Conservation (phyloP, 2,888 invertebrate species). For the Morpho helenor region DNA sequence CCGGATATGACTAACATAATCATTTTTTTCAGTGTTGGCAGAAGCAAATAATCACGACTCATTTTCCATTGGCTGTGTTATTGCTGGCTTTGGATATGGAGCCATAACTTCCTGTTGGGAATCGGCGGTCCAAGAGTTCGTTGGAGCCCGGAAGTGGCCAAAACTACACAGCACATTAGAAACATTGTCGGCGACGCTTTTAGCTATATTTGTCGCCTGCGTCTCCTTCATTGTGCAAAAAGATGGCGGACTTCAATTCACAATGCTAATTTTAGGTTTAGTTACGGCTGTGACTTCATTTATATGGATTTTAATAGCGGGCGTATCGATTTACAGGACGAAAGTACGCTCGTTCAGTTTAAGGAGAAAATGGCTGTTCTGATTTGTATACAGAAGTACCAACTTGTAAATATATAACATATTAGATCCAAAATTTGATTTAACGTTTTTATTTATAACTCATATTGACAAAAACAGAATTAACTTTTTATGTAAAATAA, state of each 20-base stretch:
- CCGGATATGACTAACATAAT: background rate
- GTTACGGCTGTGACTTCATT: slow-evolving; percentile 45
- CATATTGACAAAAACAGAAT: too few relatives aligned
- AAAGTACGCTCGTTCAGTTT: slow-evolving; percentile 49
- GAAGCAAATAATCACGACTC: slow-evolving; percentile 60
- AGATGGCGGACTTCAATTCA: slow-evolving; percentile 49
- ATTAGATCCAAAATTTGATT: too few relatives aligned
- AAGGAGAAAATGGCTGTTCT: slow-evolving; percentile 26
- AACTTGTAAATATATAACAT: too few relatives aligned
- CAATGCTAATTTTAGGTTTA: slow-evolving; percentile 54
- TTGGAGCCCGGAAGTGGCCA: slow-evolving; percentile 70
- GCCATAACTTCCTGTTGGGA: slow-evolving; percentile 69
- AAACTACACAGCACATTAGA: slow-evolving; percentile 69
- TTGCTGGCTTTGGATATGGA: slow-evolving; percentile 73
- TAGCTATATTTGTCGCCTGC: slow-evolving; percentile 50
- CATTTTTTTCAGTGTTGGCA: slow-evolving; percentile 53
- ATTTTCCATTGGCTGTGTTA: slow-evolving; percentile 69
- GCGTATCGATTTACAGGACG: slow-evolving; percentile 46
- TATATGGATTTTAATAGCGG: slow-evolving; percentile 54
- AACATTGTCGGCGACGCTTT: slow-evolving; percentile 55
- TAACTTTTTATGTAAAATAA: too few relatives aligned
- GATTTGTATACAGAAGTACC: background rate
- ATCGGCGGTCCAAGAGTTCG: slow-evolving; percentile 63
- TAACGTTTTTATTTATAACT: too few relatives aligned
- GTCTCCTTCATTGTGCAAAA: slow-evolving; percentile 46